Evolutionary conservation across 2,113 vertebrate species (phyloP).

Genomic region (Amphilophus citrinellus): DNA sequence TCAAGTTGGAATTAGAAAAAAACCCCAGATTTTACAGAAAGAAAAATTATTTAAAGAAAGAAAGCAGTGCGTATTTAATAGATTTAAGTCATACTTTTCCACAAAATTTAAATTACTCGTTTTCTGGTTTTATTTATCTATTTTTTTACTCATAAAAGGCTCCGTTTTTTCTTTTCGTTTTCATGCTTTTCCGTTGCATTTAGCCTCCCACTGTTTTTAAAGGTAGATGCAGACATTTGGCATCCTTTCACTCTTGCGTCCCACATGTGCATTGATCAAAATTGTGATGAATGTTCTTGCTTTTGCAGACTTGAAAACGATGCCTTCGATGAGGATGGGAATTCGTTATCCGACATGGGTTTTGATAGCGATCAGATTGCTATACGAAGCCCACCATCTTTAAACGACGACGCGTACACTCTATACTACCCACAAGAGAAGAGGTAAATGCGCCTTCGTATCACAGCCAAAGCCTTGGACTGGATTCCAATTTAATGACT

Average conservation of each 20-base stretch:
- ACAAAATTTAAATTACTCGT: not conserved
- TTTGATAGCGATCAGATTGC: slow-evolving; percentile 88
- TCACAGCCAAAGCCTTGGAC: not conserved
- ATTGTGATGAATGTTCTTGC: slow-evolving; percentile 38
- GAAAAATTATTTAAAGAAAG: not conserved
- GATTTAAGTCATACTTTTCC: not conserved
- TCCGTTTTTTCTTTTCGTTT: not conserved
- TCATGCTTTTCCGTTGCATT: not conserved
- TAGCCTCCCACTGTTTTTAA: slow-evolving; percentile 24
- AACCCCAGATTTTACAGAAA: rapidly evolving
- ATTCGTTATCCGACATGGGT: slow-evolving; percentile 87
- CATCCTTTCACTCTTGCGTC: slow-evolving; percentile 48
- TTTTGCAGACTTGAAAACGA: slow-evolving; percentile 90
- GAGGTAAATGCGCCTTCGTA: slow-evolving; percentile 83
- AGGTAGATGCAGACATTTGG: slow-evolving; percentile 38
- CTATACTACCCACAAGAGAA: slow-evolving; percentile 89
- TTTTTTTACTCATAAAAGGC: not conserved
- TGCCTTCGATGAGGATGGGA: slow-evolving; percentile 92
- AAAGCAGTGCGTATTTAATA: not conserved
- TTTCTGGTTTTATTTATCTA: not conserved
- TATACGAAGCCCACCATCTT: slow-evolving; percentile 87
- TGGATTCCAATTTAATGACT: slow-evolving; percentile 48
- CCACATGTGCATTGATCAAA: slow-evolving; percentile 40
- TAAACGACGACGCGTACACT: slow-evolving; percentile 87
- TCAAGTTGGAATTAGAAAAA: slow-evolving; percentile 19